Conservation (phyloP, 2,888 invertebrate genomes). For the Zygogramma bicolorata region DNA sequence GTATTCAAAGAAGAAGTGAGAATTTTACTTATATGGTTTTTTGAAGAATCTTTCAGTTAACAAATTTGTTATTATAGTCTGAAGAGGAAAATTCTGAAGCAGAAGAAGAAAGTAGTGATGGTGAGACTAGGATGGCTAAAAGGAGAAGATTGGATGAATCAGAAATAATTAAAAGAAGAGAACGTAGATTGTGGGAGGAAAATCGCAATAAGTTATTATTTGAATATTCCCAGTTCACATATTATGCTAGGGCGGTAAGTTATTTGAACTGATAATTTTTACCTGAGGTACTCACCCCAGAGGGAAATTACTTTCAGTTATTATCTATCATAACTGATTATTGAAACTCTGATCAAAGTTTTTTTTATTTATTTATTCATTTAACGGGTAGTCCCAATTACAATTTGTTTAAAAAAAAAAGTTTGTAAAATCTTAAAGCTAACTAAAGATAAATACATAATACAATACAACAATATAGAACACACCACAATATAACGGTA, state of each 20-base stretch:
- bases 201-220: conserved; percentile 86
- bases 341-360: too few relatives aligned
- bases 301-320: too few relatives aligned
- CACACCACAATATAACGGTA: too few relatives aligned
- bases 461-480: too few relatives aligned
- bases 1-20: conserved; percentile 80
- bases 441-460: too few relatives aligned
- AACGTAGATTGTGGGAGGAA: conserved; percentile 85
- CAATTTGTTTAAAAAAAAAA: too few relatives aligned
- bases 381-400: too few relatives aligned
- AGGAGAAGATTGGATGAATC: conserved; percentile 73
- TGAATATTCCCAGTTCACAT: conserved; percentile 92
- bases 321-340: too few relatives aligned
- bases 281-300: too few relatives aligned
- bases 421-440: too few relatives aligned
- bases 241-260: conserved; percentile 83
- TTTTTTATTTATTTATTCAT: too few relatives aligned
- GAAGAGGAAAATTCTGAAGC: conserved; percentile 65
- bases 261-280: too few relatives aligned
- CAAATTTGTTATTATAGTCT: conserved; percentile 44
- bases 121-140: conserved; percentile 70
- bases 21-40: neutral
- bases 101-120: conserved; percentile 65
- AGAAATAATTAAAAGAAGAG: conserved; percentile 74
- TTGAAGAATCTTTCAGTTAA: neutral